A percentile compares a stretch with the other conserved stretches of the same genome.
Evolutionary conservation across 1,140 invertebrate species (phyloP).

Genomic region (Cydia splendana): DNA sequence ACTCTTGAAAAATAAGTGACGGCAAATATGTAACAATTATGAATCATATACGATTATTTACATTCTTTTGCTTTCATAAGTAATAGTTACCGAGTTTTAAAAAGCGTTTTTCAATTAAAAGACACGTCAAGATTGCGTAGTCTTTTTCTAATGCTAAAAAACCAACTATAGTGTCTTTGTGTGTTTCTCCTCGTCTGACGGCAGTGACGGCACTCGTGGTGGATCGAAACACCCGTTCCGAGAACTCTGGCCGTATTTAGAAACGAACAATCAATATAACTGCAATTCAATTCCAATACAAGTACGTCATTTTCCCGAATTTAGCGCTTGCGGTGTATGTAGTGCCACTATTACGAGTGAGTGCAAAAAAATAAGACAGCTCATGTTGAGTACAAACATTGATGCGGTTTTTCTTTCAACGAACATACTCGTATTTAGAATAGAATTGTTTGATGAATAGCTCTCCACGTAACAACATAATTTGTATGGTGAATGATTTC

Average conservation of each 20-base stretch:
- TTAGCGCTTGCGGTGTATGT: background rate
- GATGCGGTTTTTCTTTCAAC: background rate
- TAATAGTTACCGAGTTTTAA: too few species aligned
- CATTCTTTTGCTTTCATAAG: too few species aligned
- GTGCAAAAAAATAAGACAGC: background rate
- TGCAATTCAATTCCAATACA: background rate
- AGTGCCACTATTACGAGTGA: background rate
- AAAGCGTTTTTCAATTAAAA: too few species aligned
- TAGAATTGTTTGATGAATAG: background rate
- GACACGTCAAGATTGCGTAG: too few species aligned
- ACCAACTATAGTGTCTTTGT: too few species aligned
- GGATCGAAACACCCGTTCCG: slow-evolving; percentile 32
- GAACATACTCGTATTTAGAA: background rate
- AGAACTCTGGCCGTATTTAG: background rate
- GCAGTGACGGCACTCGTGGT: slow-evolving; percentile 29
- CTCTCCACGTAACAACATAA: background rate
- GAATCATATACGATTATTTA: too few species aligned
- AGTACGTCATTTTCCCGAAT: too few species aligned
- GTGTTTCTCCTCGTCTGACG: too few species aligned
- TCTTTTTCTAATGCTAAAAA: too few species aligned
- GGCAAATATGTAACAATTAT: too few species aligned
- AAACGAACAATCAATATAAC: background rate
- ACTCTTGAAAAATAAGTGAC: too few species aligned
- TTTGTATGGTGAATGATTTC: background rate
- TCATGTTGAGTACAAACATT: slow-evolving; percentile 1